These are phyloP conservation scores for Dicerorhinus sumatrensis DNA, from an alignment of 2,113 vertebrate genomes.

Conservation along the genomic window DNA sequence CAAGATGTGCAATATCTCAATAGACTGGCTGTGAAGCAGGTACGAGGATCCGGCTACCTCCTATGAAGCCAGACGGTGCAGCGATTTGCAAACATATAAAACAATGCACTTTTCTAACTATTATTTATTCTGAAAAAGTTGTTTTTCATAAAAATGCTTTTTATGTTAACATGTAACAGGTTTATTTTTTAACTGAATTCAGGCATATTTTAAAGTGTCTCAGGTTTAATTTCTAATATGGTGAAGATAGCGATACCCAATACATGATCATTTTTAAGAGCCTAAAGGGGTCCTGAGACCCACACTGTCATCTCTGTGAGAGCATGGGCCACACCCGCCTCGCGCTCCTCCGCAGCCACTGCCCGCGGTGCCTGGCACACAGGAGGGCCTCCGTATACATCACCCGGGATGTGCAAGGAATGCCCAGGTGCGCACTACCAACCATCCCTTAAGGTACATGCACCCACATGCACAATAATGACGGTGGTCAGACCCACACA, in stretches of 20 bases:
- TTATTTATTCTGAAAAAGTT: background rate
- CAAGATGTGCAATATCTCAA: background rate
- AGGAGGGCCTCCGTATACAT: rapidly evolving
- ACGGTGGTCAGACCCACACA: background rate
- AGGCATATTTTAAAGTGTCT: background rate
- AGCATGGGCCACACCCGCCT: rapidly evolving
- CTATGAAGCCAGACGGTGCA: background rate
- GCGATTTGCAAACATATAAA: background rate
- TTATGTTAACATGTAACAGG: background rate
- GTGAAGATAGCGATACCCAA: background rate
- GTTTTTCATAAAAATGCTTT: background rate
- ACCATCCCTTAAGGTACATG: rapidly evolving
- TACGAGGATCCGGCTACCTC: rapidly evolving
- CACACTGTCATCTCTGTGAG: rapidly evolving
- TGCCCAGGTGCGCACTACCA: rapidly evolving
- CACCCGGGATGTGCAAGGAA: background rate
- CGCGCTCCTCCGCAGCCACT: rapidly evolving
- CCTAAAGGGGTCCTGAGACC: background rate
- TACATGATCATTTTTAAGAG: background rate
- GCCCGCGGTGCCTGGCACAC: rapidly evolving
- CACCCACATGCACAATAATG: background rate
- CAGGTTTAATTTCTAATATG: background rate
- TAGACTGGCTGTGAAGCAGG: background rate
- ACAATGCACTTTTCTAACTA: background rate
- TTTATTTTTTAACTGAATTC: background rate